Base-by-base conservation (phyloP, 2,888 invertebrate species). In the Heteromyza rotundicornis region DNA sequence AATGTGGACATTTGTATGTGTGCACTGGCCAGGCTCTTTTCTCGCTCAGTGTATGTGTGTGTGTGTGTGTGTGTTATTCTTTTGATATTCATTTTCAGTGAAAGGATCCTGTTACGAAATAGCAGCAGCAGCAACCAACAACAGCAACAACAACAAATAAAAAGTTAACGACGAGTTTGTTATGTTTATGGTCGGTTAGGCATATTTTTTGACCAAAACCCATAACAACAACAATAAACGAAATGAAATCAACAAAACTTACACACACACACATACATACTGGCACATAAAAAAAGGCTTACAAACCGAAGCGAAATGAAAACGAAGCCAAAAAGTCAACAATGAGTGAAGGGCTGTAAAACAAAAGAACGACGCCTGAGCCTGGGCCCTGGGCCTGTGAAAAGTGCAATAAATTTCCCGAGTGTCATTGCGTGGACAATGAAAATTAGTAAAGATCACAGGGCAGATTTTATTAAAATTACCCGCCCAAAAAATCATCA, bases 91-190 rank as follows among this genome's bases (percentile, higher is more conserved):
- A n/a, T n/a, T n/a, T n/a, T n/a, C n/a, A n/a, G n/a, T n/a, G n/a
- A n/a, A n/a, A n/a, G n/a, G n/a, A n/a, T n/a, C n/a, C n/a, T n/a
- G n/a, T n/a, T n/a, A n/a, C n/a, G n/a, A n/a, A n/a, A n/a, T n/a
- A n/a, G n/a, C n/a, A n/a, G n/a, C n/a, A n/a, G n/a, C n/a, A n/a
- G n/a, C n/a, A n/a, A n/a, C n/a, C n/a, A n/a, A n/a, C n/a, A n/a
- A n/a, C n/a, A n/a, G n/a, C n/a, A n/a, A n/a, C n/a, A n/a, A n/a
- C 75, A 76, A 76, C 70, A 73, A 76, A 76, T 72, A 72, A 77
- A 75, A 77, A 73, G 75, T 75, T 77, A 75, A 73, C 73, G 74
- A 77, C 66, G 77, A 76, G 75, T 76, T 76, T 72, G 74, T 75
- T 76, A 72, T 70, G 75, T 72, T 72, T 75, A 73, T 76, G 71